Conservation (phyloP, 30 jellyfish, hydroid and myxozoan species). For the Hydractinia echinata region DNA sequence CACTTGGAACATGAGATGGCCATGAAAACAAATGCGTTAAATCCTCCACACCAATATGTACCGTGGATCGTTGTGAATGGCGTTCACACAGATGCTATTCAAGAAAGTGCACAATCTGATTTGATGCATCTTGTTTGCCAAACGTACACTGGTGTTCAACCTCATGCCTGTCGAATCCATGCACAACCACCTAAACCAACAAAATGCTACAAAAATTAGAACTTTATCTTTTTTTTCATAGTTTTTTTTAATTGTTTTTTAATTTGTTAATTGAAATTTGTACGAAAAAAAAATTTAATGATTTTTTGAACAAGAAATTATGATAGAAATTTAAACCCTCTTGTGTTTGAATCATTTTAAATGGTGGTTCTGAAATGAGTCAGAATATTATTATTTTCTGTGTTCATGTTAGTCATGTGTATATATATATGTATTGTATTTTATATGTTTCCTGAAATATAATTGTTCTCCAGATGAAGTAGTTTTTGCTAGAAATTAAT, state of each 20-base stretch:
- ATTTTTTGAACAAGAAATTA: no score
- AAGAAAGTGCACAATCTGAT: constrained; percentile 24
- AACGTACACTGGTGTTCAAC: constrained; percentile 40
- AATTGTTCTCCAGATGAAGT: no score
- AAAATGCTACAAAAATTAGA: constrained; percentile 27
- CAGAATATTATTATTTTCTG: no score
- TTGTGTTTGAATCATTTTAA: no score
- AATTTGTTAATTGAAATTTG: neutral
- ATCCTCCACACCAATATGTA: constrained; percentile 45
- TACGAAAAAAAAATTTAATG: no score
- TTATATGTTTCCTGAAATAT: no score
- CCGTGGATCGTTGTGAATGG: constrained; percentile 55
- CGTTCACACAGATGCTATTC: constrained; percentile 39
- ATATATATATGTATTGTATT: no score
- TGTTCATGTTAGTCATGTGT: no score
- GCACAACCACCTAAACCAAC: neutral
- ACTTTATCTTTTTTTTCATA: neutral
- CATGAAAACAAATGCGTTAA: constrained; percentile 43
- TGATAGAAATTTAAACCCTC: no score
- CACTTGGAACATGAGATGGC: constrained; percentile 41
- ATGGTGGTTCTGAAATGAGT: no score
- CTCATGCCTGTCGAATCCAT: constrained; percentile 27
- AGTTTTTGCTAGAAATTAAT: no score
- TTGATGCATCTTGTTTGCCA: constrained; percentile 29
- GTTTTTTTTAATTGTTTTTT: neutral